Conservation (phyloP, 1,140 invertebrate genomes). For the Eupristina koningsbergeri region DNA sequence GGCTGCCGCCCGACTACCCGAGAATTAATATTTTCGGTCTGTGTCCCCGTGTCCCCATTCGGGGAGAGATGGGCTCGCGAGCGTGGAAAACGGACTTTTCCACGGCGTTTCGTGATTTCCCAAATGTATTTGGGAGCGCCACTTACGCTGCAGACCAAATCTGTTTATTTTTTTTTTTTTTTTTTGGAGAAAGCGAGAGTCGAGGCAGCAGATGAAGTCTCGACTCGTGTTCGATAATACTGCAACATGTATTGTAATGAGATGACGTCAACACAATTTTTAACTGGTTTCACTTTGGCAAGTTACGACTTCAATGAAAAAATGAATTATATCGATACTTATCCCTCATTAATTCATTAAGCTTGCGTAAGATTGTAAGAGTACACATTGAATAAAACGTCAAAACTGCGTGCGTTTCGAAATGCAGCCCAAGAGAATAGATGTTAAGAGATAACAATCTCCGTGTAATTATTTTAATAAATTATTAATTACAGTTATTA, state of each 20-base stretch:
- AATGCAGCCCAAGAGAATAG: not conserved
- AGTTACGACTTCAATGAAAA: too few species aligned
- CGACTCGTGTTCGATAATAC: not conserved
- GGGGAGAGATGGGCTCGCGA: not conserved
- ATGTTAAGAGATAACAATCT: not conserved
- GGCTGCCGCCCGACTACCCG: too few species aligned
- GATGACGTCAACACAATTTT: not conserved
- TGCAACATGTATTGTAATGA: not conserved
- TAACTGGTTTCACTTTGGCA: not conserved
- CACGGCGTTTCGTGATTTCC: too few species aligned
- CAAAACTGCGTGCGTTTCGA: not conserved
- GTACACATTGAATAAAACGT: too few species aligned
- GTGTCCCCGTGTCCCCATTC: not conserved
- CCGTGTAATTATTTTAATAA: not conserved
- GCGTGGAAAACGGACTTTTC: not conserved
- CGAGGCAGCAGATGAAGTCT: not conserved
- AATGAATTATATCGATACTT: not conserved
- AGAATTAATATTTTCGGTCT: constrained; percentile 31
- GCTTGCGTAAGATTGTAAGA: not conserved
- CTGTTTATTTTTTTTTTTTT: constrained; percentile 1
- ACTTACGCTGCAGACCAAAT: not conserved
- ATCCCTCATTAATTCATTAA: not conserved
- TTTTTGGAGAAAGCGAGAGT: not conserved
- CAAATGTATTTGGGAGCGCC: too few species aligned
- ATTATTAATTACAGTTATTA: not conserved